A percentile compares a stretch with the other conserved stretches of the same genome.
These are phyloP conservation scores for Lysandra bellargus DNA, from an alignment of 2,888 invertebrate genomes.

Conservation along the genomic window DNA sequence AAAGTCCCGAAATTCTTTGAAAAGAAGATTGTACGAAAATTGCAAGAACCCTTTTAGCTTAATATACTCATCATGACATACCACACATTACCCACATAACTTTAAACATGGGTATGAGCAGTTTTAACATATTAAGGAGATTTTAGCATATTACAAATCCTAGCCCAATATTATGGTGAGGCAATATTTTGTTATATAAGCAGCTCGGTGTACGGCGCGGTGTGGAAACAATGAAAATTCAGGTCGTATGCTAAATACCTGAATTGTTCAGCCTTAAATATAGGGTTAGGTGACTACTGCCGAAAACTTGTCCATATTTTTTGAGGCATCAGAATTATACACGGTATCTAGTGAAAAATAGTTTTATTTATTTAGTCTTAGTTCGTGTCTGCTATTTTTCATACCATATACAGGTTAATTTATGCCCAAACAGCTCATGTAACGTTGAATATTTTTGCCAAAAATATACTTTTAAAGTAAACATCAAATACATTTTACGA, in stretches of 20 bases:
- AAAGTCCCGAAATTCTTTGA: too few relatives aligned
- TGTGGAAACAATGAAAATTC: not conserved
- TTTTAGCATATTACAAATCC: constrained; percentile 1
- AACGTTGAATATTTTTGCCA: too few relatives aligned
- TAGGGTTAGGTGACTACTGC: not conserved
- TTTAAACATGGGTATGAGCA: not conserved
- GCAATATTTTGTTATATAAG: not conserved
- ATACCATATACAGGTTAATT: too few relatives aligned
- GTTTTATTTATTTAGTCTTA: too few relatives aligned
- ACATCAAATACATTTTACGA: too few relatives aligned
- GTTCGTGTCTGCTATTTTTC: too few relatives aligned
- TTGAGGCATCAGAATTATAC: too few relatives aligned
- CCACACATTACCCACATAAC: not conserved
- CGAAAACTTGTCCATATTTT: not conserved
- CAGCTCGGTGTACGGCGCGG: not conserved
- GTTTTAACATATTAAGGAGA: not conserved
- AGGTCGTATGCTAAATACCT: constrained; percentile 5
- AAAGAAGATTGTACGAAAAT: too few relatives aligned
- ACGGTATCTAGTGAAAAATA: too few relatives aligned
- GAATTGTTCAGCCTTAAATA: not conserved
- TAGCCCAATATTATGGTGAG: constrained; percentile 5
- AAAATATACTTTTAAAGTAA: too few relatives aligned
- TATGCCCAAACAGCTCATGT: too few relatives aligned
- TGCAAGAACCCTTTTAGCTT: not conserved
- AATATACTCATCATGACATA: not conserved